phyloP scores from a whole-genome alignment of 2,888 invertebrate species.

The Latrodectus elegans region DNA sequence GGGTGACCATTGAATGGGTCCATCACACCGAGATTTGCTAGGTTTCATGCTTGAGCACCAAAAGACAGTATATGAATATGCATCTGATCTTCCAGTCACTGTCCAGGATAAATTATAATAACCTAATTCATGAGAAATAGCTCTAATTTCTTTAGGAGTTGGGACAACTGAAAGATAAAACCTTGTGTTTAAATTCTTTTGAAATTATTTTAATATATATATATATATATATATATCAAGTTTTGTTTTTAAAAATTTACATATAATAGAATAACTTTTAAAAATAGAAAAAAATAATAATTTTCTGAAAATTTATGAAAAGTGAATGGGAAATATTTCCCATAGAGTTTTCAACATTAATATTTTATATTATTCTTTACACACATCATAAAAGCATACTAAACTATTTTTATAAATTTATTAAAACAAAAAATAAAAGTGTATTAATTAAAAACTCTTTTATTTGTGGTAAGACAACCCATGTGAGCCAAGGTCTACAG shows the following conservation, averaged over 20 bases:
- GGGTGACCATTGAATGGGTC: conserved; percentile 52
- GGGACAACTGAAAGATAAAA: conserved; percentile 40
- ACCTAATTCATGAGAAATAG: conserved; percentile 54
- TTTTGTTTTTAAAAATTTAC: background rate
- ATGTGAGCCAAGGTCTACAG: too few relatives aligned
- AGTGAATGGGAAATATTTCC: background rate
- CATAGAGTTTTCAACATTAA: background rate
- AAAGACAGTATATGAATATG: conserved; percentile 47
- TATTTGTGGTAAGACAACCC: too few relatives aligned
- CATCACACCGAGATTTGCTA: conserved; percentile 49
- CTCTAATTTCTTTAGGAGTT: conserved; percentile 55
- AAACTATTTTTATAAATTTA: background rate
- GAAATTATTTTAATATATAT: too few relatives aligned
- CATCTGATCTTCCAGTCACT: background rate
- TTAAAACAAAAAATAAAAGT: background rate
- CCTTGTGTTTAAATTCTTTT: too few relatives aligned
- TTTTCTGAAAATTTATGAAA: background rate
- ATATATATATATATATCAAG: too few relatives aligned
- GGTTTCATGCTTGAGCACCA: conserved; percentile 64
- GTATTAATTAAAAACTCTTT: background rate
- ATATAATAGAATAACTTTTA: background rate
- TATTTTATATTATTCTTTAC: background rate
- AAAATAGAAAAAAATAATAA: background rate
- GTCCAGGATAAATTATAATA: conserved; percentile 62
- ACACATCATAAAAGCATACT: background rate